Evolutionary conservation across 92 coral and sea anemone genomes (phyloP).

Genomic region (Pocillopora meandrina): DNA sequence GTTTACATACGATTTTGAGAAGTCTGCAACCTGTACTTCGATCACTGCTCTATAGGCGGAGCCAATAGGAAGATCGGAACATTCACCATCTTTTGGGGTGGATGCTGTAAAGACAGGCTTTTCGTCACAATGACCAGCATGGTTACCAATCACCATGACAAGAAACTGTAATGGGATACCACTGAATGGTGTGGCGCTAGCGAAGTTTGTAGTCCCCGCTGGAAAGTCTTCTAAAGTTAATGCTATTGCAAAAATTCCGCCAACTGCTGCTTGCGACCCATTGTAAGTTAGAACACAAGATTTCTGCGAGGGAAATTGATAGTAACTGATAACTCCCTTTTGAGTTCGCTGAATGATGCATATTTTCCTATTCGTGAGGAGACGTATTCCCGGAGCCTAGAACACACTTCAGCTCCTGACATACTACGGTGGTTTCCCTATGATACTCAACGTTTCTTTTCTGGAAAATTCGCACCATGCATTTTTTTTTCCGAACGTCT

Average conservation of each 20-base stretch:
- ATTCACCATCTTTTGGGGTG: conserved; percentile 38
- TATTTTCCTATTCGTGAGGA: no score
- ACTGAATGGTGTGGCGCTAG: conserved; percentile 43
- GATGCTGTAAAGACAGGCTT: conserved; percentile 33
- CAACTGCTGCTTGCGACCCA: conserved; percentile 6
- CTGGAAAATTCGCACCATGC: no score
- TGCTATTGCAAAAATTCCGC: conserved; percentile 53
- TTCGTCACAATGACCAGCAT: conserved; percentile 30
- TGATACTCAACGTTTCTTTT: no score
- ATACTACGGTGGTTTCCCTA: no score
- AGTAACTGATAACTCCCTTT: no score
- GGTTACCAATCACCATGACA: conserved; percentile 2
- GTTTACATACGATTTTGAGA: conserved; percentile 29
- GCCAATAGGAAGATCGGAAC: conserved; percentile 37
- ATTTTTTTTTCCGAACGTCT: no score
- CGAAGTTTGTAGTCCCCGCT: conserved; percentile 26
- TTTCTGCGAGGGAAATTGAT: not conserved
- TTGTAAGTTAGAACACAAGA: conserved; percentile 1
- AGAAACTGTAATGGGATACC: conserved; percentile 49
- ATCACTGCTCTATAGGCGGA: conserved; percentile 24
- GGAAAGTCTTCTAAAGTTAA: conserved; percentile 52
- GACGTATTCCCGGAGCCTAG: no score
- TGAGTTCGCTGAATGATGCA: no score
- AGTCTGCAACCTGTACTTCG: conserved; percentile 28
- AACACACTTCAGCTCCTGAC: no score